A percentile compares a stretch with the other conserved stretches of the same genome.
phyloP scores from a whole-genome alignment of 1,140 invertebrate genomes.

The Drosophila quadrilineata region DNA sequence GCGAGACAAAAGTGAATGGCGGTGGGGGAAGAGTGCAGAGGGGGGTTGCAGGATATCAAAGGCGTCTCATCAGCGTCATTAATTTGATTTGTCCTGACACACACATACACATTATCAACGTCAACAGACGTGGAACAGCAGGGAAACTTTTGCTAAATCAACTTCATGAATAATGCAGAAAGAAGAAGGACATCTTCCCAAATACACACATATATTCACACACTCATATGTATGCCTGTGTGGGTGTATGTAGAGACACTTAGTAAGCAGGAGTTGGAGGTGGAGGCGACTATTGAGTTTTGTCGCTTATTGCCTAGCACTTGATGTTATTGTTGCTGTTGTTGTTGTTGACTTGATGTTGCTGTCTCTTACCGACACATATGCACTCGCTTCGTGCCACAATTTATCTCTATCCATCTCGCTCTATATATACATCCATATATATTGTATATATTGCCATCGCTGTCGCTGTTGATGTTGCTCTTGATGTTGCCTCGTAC shows the following conservation, averaged over 20 bases:
- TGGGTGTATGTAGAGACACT: no score
- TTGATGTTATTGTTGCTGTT: constrained; percentile 6
- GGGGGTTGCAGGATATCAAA: constrained; percentile 34
- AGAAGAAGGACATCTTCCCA: not conserved
- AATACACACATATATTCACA: constrained; percentile 1
- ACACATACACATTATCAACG: constrained; percentile 2
- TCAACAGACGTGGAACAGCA: constrained; percentile 3
- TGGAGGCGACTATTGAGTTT: constrained; percentile 28
- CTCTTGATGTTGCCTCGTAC: not conserved
- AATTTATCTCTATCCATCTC: not conserved
- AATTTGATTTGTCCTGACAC: constrained; percentile 49
- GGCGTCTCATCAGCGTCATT: constrained; percentile 46
- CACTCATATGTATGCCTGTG: no score
- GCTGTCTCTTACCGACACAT: not conserved
- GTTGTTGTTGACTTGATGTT: not conserved
- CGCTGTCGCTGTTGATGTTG: not conserved
- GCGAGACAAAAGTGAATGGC: not conserved
- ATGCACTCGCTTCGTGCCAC: no score
- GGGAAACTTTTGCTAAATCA: constrained; percentile 32
- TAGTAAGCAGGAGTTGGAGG: not conserved
- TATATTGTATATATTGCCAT: not conserved
- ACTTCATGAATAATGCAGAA: constrained; percentile 42
- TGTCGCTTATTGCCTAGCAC: constrained; percentile 21
- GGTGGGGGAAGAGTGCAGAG: not conserved
- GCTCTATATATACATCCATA: not conserved